Conservation (phyloP, 2,797 vertebrate genomes). For the Alectoris magna region DNA sequence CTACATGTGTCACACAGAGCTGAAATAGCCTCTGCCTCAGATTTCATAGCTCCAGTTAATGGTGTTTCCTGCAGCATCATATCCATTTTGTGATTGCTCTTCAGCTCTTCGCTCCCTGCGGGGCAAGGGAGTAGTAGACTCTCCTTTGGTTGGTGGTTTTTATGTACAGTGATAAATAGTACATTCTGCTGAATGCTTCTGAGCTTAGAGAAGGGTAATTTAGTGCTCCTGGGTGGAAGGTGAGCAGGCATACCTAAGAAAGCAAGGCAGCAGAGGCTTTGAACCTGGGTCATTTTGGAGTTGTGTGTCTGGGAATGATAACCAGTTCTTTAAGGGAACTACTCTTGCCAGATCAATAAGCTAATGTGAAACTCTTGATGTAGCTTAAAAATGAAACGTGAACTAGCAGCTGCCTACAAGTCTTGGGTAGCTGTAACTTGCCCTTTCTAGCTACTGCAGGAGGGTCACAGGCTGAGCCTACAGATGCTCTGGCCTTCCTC, state of each 20-base stretch:
- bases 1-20: no score
- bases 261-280: neutral
- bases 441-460: neutral
- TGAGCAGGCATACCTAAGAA: neutral
- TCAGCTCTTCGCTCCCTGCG: neutral
- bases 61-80: neutral
- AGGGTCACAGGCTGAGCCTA: neutral
- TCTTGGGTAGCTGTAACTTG: fast-evolving
- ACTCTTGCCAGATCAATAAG: fast-evolving
- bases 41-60: neutral
- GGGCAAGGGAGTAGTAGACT: neutral
- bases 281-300: neutral
- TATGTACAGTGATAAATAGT: neutral
- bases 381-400: neutral
- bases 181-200: neutral
- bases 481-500: neutral
- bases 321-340: neutral
- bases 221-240: neutral
- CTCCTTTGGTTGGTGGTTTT: neutral
- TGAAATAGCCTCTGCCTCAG: neutral
- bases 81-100: neutral
- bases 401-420: neutral
- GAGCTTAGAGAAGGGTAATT: neutral
- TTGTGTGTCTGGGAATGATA: neutral
- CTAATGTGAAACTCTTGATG: neutral